These are phyloP conservation scores for Liodrosophila aerea DNA, from an alignment of 2,888 invertebrate species.

Conservation along the genomic window DNA sequence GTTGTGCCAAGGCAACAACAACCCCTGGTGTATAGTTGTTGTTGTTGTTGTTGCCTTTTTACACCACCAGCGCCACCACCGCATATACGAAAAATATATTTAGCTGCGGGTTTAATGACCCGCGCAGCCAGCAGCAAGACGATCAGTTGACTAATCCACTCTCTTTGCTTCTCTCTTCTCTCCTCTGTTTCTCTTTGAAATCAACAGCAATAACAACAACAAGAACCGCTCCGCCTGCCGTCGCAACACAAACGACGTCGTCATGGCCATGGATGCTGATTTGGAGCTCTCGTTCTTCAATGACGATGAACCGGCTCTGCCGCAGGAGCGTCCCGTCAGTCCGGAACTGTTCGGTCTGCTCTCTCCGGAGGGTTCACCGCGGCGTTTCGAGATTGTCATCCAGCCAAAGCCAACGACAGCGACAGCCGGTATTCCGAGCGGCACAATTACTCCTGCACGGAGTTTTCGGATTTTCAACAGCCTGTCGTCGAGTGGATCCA, in stretches of 20 bases:
- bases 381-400: slow-evolving; percentile 78
- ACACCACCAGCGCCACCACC: slow-evolving; percentile 21
- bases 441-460: slow-evolving; percentile 69
- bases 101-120: slow-evolving; percentile 73
- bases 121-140: slow-evolving; percentile 38
- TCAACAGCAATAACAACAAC: slow-evolving; percentile 27
- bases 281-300: slow-evolving; percentile 82
- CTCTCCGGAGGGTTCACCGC: slow-evolving; percentile 81
- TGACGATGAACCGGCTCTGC: slow-evolving; percentile 59
- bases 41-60: slow-evolving; percentile 39
- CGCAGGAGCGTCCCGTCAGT: slow-evolving; percentile 60
- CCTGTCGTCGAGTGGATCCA: slow-evolving; percentile 83
- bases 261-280: slow-evolving; percentile 75
- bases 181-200: background rate
- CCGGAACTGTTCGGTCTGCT: slow-evolving; percentile 77
- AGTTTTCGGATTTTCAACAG: slow-evolving; percentile 82
- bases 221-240: slow-evolving; percentile 48
- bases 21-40: slow-evolving; percentile 50
- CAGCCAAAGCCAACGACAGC: slow-evolving; percentile 50
- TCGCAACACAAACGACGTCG: slow-evolving; percentile 22
- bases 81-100: slow-evolving; percentile 50
- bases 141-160: slow-evolving; percentile 59
- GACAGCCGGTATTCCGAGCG: slow-evolving; percentile 5
- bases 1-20: slow-evolving; percentile 24
- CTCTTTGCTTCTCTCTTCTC: slow-evolving; percentile 30